phyloP scores from a whole-genome alignment of 2,113 vertebrate genomes.

The Pluvianellus socialis region DNA sequence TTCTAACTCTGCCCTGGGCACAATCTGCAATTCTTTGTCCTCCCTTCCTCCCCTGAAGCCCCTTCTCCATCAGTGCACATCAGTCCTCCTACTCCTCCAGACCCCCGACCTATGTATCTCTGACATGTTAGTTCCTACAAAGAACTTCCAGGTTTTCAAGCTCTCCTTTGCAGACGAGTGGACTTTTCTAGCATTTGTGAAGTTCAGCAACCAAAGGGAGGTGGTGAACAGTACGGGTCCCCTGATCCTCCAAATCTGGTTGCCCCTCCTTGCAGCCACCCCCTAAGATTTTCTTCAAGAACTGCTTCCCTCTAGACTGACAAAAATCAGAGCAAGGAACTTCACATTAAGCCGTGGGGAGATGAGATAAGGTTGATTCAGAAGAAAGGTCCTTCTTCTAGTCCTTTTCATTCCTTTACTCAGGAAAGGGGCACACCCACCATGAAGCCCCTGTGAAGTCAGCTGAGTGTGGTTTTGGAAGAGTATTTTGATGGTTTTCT shows the following conservation, averaged over 20 bases:
- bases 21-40: background rate
- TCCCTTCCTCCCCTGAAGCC: background rate
- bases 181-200: background rate
- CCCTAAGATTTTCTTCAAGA: background rate
- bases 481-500: background rate
- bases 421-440: background rate
- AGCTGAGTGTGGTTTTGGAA: background rate
- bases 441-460: background rate
- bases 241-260: background rate
- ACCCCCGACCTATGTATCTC: rapidly evolving
- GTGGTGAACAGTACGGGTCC: background rate
- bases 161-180: background rate
- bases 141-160: background rate
- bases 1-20: background rate
- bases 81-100: background rate
- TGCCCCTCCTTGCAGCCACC: background rate
- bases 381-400: background rate
- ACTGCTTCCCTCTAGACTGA: background rate
- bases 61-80: background rate
- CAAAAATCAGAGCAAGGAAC: background rate
- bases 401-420: background rate
- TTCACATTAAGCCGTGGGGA: background rate
- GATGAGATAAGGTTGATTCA: background rate
- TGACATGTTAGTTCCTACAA: background rate
- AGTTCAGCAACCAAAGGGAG: background rate